These are phyloP conservation scores for Catharus ustulatus DNA, from an alignment of 2,797 vertebrate genomes.

Conservation along the genomic window DNA sequence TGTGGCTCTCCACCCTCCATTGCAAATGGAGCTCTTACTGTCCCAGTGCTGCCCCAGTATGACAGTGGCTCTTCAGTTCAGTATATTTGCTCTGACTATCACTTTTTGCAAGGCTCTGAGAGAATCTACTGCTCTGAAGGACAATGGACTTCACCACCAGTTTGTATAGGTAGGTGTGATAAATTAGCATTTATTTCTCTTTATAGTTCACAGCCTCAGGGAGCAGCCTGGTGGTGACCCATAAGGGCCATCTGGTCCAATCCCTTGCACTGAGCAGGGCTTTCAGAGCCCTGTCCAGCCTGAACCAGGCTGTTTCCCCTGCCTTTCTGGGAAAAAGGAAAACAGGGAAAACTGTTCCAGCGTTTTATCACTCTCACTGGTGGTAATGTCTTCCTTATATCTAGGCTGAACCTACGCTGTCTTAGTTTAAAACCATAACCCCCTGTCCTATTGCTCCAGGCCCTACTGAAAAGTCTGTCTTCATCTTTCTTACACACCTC, in stretches of 20 bases:
- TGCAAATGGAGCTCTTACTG: constrained; percentile 54
- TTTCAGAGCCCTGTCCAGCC: background rate
- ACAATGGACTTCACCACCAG: constrained; percentile 71
- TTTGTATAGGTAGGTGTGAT: constrained; percentile 74
- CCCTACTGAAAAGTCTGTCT: background rate
- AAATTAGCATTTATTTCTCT: background rate
- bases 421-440: background rate
- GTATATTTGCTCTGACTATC: constrained; percentile 71
- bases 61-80: constrained; percentile 72
- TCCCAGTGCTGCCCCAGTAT: constrained; percentile 21
- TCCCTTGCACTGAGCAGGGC: background rate
- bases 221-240: background rate
- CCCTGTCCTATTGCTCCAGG: background rate
- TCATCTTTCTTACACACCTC: background rate
- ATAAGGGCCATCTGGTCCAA: background rate
- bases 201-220: background rate
- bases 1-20: constrained; percentile 74
- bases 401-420: background rate
- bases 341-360: background rate
- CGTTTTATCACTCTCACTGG: background rate
- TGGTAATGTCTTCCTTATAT: background rate
- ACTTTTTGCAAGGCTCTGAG: constrained; percentile 75
- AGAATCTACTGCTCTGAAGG: constrained; percentile 70
- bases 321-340: background rate
- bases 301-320: background rate